Base-by-base conservation (phyloP, 2,797 vertebrate genomes). In the Chrysolophus pictus region DNA sequence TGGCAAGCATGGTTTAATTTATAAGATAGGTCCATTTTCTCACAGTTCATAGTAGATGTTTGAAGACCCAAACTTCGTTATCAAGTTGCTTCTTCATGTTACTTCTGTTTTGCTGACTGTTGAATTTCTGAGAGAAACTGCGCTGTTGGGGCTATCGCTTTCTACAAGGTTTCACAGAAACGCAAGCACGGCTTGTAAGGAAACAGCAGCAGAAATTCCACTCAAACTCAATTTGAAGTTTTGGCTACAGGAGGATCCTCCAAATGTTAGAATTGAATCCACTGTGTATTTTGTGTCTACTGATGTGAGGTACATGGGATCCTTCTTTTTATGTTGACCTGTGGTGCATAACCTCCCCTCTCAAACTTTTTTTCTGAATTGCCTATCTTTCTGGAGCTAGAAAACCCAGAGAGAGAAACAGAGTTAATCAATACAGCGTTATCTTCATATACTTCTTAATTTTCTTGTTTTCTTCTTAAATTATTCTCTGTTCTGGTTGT, bases 151-250 rank as follows among this genome's bases (percentile, higher is more conserved):
- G 1, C 49, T 8, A 11, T 64, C 71, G 2, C 7, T 62, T 91
- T 83, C 51, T n/a, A 42, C 9, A 49, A 10, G 10, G 33, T 79
- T 75, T 92, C 84, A 28, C 26, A 75, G 79, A 93, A 93, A 67
- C 15, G 3, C 6, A 46, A 23, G 31, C 37, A 53, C 23, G 55
- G 2, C 26, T 70, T 80, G 5, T 46, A 18, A 80, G 67, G 21
- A 72, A 72, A 63, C 19, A 39, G 12, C 23, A 69, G 29, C 29
- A 93, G 37, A 64, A 87, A 87, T 91, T 80, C 53, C 55, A 62
- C 39, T 56, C 15, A 28, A 75, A 56, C 7, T 68, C 28, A 24
- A 19, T 72, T 88, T 14, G 72, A n/a, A 60, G 39, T 46, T 80
- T 90, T 85, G 26, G 4, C 39, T 70, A 29, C 81, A 16, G 9